Evolutionary conservation across 2,113 vertebrate species (phyloP).

Genomic region (Grallaria varia): DNA sequence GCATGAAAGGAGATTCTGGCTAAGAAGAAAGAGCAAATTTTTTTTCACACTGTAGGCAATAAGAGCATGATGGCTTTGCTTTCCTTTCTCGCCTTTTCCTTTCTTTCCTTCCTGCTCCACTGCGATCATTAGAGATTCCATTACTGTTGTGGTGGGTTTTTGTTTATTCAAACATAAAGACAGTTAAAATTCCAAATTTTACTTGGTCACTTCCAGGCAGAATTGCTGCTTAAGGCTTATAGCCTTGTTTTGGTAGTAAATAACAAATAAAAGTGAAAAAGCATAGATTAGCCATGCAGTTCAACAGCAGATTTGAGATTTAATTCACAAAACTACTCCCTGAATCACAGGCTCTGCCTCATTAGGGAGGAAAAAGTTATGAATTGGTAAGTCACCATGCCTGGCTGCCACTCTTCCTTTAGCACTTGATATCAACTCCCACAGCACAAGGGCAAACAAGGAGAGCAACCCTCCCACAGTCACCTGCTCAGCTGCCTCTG

Average conservation of each 20-base stretch:
- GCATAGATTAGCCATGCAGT: neutral
- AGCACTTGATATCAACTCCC: conserved; percentile 15
- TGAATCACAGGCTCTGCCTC: neutral
- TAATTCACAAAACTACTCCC: neutral
- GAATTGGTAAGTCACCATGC: conserved; percentile 43
- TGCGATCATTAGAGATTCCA: neutral
- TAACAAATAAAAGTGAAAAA: neutral
- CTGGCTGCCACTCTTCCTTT: conserved; percentile 40
- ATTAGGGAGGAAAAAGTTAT: conserved; percentile 5
- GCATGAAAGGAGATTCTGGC: neutral
- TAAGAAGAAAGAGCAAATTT: neutral
- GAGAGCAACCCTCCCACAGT: neutral
- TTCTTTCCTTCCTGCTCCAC: neutral
- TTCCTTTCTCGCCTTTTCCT: neutral
- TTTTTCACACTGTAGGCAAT: neutral
- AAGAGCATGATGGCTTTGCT: neutral
- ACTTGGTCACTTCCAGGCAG: neutral
- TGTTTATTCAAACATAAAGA: neutral
- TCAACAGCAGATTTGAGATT: neutral
- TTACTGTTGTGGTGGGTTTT: neutral
- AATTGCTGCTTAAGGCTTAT: neutral
- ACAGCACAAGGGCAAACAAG: conserved; percentile 38
- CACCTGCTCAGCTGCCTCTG: conserved; percentile 16
- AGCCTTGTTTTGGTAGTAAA: neutral
- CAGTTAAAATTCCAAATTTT: neutral